Conservation (phyloP, 2,113 vertebrate species). For the Laterallus jamaicensis region DNA sequence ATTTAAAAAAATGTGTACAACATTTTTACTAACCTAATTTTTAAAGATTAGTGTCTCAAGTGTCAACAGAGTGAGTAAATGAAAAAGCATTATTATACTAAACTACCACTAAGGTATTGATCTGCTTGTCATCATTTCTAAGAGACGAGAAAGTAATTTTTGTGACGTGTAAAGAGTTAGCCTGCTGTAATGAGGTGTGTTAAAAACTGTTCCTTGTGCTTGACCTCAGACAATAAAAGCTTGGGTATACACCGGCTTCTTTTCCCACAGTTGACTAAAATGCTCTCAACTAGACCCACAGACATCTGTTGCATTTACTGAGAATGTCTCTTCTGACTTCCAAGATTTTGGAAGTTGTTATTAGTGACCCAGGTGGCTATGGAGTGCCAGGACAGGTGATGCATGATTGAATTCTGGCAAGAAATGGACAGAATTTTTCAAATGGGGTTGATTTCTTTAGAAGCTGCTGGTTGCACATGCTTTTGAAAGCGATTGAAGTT, state of each 20-base stretch:
- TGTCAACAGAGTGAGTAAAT: neutral
- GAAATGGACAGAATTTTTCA: neutral
- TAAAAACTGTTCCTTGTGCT: neutral
- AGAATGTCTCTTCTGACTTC: neutral
- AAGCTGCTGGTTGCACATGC: neutral
- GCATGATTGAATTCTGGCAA: neutral
- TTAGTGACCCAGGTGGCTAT: neutral
- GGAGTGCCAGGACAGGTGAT: neutral
- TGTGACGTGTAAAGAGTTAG: neutral
- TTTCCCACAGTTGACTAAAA: neutral
- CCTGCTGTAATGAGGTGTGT: neutral
- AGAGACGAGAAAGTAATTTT: neutral
- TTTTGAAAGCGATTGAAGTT: neutral
- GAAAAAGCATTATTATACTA: neutral
- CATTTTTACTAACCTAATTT: neutral
- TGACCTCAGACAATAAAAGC: neutral
- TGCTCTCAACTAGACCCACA: neutral
- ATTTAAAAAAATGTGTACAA: neutral
- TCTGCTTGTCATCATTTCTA: neutral
- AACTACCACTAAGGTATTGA: neutral
- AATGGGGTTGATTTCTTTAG: neutral
- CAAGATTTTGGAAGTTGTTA: neutral
- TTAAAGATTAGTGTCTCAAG: neutral
- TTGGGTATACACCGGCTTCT: neutral
- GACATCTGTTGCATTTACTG: neutral